phyloP scores from a whole-genome alignment of 2,888 invertebrate genomes.

The Orchesella flavescens region DNA sequence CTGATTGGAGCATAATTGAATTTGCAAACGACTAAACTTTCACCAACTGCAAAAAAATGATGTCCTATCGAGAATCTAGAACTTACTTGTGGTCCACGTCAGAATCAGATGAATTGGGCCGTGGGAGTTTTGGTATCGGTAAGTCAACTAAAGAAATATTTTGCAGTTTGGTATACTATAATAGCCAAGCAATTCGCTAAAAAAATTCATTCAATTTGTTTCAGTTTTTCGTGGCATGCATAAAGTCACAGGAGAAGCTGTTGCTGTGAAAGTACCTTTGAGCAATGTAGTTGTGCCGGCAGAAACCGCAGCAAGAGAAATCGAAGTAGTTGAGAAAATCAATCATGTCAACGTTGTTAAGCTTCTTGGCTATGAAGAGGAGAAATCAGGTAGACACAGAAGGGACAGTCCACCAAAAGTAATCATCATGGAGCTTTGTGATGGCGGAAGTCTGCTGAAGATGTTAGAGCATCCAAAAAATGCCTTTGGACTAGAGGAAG shows the following conservation, averaged over 20 bases:
- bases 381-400: conserved; percentile 7
- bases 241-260: conserved; percentile 94
- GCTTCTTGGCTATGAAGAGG: conserved; percentile 57
- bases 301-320: conserved; percentile 95
- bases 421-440: conserved; percentile 96
- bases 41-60: conserved; percentile 10
- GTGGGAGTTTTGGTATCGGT: conserved; percentile 12
- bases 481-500: conserved; percentile 91
- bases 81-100: conserved; percentile 37
- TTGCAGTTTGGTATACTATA: no score
- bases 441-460: conserved; percentile 92
- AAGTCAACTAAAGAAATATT: neutral
- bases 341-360: conserved; percentile 65
- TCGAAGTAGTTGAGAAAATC: conserved; percentile 87
- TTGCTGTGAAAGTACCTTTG: conserved; percentile 85
- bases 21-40: neutral
- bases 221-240: conserved; percentile 90
- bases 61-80: conserved; percentile 37
- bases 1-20: neutral
- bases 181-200: neutral
- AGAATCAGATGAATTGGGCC: conserved; percentile 34
- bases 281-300: conserved; percentile 74
- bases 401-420: conserved; percentile 75
- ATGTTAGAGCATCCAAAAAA: conserved; percentile 96
- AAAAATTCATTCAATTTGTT: conserved; percentile 75